These are phyloP conservation scores for Setophaga coronata DNA, from an alignment of 2,113 vertebrate species.

Conservation along the genomic window DNA sequence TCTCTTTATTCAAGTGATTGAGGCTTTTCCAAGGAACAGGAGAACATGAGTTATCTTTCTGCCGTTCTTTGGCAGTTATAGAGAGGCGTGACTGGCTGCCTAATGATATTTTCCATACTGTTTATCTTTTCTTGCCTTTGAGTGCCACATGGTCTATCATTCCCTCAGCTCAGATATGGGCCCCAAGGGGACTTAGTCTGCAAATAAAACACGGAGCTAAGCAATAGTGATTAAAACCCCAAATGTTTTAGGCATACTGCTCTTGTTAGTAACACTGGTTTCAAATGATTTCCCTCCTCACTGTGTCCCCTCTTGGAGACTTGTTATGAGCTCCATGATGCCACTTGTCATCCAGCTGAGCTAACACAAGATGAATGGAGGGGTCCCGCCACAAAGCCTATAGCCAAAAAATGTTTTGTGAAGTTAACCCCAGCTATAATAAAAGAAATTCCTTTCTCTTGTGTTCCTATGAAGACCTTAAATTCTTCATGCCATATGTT, in stretches of 20 bases:
- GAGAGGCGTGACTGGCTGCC: background rate
- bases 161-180: background rate
- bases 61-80: background rate
- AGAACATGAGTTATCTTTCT: slow-evolving; percentile 1
- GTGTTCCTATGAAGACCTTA: background rate
- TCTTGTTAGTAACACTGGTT: background rate
- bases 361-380: background rate
- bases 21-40: background rate
- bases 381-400: background rate
- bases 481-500: background rate
- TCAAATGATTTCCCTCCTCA: background rate
- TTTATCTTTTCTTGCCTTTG: slow-evolving; percentile 21
- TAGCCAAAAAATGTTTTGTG: background rate
- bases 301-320: background rate
- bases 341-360: background rate
- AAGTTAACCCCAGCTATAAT: background rate
- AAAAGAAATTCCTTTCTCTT: background rate
- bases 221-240: background rate
- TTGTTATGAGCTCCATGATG: background rate
- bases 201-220: background rate
- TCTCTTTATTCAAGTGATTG: background rate
- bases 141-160: background rate
- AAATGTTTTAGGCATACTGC: background rate
- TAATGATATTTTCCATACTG: slow-evolving; percentile 28
- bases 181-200: background rate